Evolutionary conservation across 2,113 vertebrate genomes (phyloP), one percentile per base, ranked within the genome.

Genomic region (Etia nguti): DNA sequence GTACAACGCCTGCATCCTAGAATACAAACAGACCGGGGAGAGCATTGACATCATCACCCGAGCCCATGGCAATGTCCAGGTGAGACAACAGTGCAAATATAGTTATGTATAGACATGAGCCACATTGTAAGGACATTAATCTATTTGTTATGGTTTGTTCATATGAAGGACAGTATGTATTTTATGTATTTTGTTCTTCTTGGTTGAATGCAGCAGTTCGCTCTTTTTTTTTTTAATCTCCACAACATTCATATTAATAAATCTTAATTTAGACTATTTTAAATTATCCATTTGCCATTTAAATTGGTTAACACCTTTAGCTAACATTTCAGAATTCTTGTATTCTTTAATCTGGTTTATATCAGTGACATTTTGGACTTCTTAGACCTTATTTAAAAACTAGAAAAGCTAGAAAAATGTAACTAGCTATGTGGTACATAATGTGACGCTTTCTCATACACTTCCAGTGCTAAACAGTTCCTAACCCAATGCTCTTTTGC

Each of bases 1-100:
- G 88, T 99, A 99, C 90, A 99, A 99, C 0, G 99, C 99, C 88
- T 99, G 99, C 92, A 99, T 99, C 95, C 95, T 99, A 29, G 99
- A 99, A 65, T 99, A 99, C 93, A 99, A 99, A 92, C 99, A 99
- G 96, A 99, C 96, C 0, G 99, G 98, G 0, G 99, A 99, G 31
- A 99, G 95, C 95, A 99, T 99, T 4, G 99, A 99, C 68, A 99
- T 99, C 85, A 99, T 99, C 86, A 99, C 99, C 2, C 94, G 98
- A 0, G 99, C 99, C 8, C 99, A 99, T 0, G 98, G 99, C 8
- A 99, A 99, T 0, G 98, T 99, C 10, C 98, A 99, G 98, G 99
- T 84, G 57, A 59, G 12, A 11, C 2, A 48, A 7, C 24, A 52
- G 1, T 1, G 26, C 48, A 34, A 65, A 56, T 48, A 31, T 77